phyloP scores from a whole-genome alignment of 1,140 invertebrate genomes.

The Condylostylus longicornis region DNA sequence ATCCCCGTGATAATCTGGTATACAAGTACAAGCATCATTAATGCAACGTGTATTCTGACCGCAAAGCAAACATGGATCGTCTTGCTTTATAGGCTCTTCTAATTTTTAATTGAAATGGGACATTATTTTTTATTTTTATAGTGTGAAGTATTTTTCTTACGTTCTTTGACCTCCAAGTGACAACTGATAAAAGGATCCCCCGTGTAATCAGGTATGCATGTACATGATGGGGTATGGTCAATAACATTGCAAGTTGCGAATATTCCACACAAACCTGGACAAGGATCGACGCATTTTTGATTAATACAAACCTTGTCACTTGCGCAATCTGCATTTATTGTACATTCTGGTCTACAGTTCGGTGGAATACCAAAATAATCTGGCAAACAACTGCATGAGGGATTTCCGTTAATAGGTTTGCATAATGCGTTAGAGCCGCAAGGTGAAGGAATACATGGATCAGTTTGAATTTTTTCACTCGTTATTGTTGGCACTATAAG shows the following conservation, averaged over 20 bases:
- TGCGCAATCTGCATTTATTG: slow-evolving; percentile 67
- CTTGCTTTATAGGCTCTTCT: slow-evolving; percentile 55
- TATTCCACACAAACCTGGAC: slow-evolving; percentile 63
- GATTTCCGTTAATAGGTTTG: slow-evolving; percentile 51
- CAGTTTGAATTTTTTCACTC: slow-evolving; percentile 35
- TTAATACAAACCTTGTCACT: slow-evolving; percentile 63
- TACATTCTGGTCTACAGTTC: slow-evolving; percentile 66
- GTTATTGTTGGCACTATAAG: slow-evolving; percentile 16
- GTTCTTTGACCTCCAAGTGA: too few species aligned
- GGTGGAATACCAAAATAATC: slow-evolving; percentile 62
- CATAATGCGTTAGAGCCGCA: slow-evolving; percentile 63
- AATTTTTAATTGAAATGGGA: too few species aligned
- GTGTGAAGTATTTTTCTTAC: too few species aligned
- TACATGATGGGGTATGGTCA: slow-evolving; percentile 70
- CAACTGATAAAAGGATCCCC: slow-evolving; percentile 75
- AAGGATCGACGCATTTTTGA: slow-evolving; percentile 73
- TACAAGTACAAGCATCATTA: slow-evolving; percentile 60
- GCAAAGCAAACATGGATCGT: slow-evolving; percentile 64
- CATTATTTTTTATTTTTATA: too few species aligned
- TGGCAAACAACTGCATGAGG: slow-evolving; percentile 61
- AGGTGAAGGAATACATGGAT: slow-evolving; percentile 55
- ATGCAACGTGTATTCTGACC: slow-evolving; percentile 65
- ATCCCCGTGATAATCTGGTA: slow-evolving; percentile 67
- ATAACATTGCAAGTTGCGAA: slow-evolving; percentile 70
- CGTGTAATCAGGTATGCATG: slow-evolving; percentile 56